Conservation (phyloP, 2,113 vertebrate species). For the Apteryx mantelli region DNA sequence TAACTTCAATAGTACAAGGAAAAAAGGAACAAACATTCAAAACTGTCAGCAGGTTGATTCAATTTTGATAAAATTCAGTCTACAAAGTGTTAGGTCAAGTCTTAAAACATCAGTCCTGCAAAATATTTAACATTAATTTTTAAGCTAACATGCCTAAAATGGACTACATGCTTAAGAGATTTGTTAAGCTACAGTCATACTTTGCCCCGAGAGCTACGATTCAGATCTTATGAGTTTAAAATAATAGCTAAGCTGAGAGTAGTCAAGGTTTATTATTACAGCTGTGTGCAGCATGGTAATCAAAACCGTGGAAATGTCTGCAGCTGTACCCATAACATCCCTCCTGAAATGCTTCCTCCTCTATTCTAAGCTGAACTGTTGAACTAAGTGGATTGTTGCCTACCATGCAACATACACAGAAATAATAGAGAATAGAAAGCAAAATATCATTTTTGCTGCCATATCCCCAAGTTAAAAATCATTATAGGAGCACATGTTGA, state of each 20-base stretch:
- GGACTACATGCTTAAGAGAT: background rate
- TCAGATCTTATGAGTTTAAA: slow-evolving; percentile 21
- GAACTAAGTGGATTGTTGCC: background rate
- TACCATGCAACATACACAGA: background rate
- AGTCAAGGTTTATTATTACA: background rate
- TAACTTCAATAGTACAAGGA: background rate
- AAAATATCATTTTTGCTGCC: slow-evolving; percentile 9
- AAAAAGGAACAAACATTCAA: background rate
- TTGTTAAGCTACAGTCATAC: background rate
- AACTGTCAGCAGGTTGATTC: background rate
- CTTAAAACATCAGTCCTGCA: background rate
- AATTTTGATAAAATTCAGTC: background rate
- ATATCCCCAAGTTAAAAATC: slow-evolving; percentile 49
- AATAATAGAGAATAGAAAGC: background rate
- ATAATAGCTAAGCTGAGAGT: slow-evolving; percentile 19
- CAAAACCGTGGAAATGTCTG: background rate
- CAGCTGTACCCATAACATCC: background rate
- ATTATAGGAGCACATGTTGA: background rate
- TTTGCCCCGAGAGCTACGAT: background rate
- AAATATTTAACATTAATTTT: background rate
- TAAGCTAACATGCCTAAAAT: background rate
- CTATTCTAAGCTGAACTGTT: background rate
- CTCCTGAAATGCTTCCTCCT: background rate
- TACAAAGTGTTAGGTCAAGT: background rate
- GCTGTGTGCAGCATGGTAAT: background rate